Evolutionary conservation across 2,797 vertebrate genomes (phyloP), one percentile per base, ranked within the genome.

Genomic region (Poeciliopsis turneri): DNA sequence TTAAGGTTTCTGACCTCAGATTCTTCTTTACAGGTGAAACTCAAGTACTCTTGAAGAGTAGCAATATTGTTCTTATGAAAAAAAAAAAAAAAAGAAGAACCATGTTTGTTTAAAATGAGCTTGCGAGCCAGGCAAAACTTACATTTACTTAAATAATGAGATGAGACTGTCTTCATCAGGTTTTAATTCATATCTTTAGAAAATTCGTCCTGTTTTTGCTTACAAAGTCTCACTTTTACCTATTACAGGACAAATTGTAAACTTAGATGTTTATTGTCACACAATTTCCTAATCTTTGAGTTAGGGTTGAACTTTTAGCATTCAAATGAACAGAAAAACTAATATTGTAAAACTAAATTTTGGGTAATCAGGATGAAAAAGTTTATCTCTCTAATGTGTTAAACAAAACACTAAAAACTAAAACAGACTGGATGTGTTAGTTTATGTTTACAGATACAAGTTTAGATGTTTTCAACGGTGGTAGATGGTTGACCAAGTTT

Each of bases 1-100:
- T 78, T 51, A 75, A 33, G 74, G 74, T 74, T 82, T 84, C 78
- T 75, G 13, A 80, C 80, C 84, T 73, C 81, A 78, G 76, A 83
- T 84, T 73, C 78, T 51, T 77, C 47, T 79, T 69, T 61, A 78
- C 74, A 79, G 82, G 84, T 86, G 71, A 86, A 82, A 5, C 33
- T n/a, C 30, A 7, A 47, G 72, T 33, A n/a, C 18, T n/a, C 33
- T 9, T 39, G 49, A 25, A 16, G 10, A 10, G 10, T 23, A 33
- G 51, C 4, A 16, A 1, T 5, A 20, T 25, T 53, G 18, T 10
- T 1, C 7, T 28, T 16, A 18, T 43, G 1, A 30, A 30, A 30
- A 30, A 10, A 25, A 18, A 13, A n/a, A 49, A 18, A 49, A 57
- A 16, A 41, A 18, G 33, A 8, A 53, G 28, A 61, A 53, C 23